Evolutionary conservation across 1,140 invertebrate species (phyloP), one percentile per base, ranked within the genome.

Genomic region (Geopemphigus sp.): DNA sequence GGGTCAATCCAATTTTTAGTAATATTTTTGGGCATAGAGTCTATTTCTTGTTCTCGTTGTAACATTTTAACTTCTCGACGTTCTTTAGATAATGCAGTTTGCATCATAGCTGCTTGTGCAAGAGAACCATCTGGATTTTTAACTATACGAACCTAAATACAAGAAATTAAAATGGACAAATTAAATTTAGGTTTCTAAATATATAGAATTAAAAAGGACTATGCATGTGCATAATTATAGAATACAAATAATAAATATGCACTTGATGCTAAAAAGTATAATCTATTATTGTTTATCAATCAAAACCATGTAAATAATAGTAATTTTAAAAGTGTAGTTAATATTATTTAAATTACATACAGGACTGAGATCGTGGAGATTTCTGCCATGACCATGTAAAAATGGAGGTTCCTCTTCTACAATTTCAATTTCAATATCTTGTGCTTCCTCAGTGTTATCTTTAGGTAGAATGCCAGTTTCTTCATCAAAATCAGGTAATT

Each of bases 51-150:
- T 84, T 98, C 95, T 22, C 94, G 86, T 83, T 95, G 93, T 10
- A 94, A 84, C 94, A 96, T 96, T 87, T 97, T 97, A 84, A 92
- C 90, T 85, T 98, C 96, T 68, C 98, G 87, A 66, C 98, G 87
- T 85, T 99, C 98, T 85, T 99, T 99, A 0, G 98, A 94, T 12
- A 99, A 85, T 1, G 98, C 98, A 66, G 93, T 95, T 85, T 99
- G 98, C 97, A 99, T 99, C 95, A 99, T 98, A 1, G 98, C 98
- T 1, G 98, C 96, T 84, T 95, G 98, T 0, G 97, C 97, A 22
- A 99, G 86, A 0, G 96, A 98, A 0, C 98, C 98, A 87, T 98
- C 96, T 14, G 98, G 98, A 89, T 99, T 99, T 87, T 99, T 99
- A 0, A 99, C 97, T 83, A 99, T 99, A 84, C 98, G 89, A 6